These are phyloP conservation scores for Musca domestica DNA, from an alignment of 1,140 invertebrate species.

Conservation along the genomic window DNA sequence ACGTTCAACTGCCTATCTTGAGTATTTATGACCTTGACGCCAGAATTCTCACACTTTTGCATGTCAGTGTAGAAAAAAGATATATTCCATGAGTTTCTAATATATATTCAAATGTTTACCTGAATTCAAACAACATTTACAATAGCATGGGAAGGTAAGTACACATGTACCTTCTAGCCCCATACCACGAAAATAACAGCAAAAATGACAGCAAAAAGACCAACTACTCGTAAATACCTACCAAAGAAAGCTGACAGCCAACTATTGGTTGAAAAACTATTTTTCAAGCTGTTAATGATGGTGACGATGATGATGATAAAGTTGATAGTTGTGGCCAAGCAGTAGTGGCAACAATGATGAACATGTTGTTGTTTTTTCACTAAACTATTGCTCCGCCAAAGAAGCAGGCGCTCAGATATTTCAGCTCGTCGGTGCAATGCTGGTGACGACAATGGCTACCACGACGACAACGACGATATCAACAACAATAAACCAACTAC, in stretches of 20 bases:
- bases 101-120: no score
- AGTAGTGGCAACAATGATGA: neutral
- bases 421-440: constrained; percentile 2
- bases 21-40: no score
- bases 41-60: no score
- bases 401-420: constrained; percentile 25
- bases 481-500: neutral
- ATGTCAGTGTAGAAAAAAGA: no score
- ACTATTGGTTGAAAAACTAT: neutral
- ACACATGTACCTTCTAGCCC: no score
- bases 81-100: no score
- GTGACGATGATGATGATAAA: neutral
- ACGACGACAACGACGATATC: neutral
- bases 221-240: no score
- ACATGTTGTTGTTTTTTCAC: constrained; percentile 23
- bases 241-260: neutral
- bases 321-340: neutral
- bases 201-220: no score
- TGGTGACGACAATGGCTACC: neutral
- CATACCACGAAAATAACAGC: no score
- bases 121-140: no score
- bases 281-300: neutral
- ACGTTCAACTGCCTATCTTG: no score
- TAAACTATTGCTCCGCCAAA: constrained; percentile 23
- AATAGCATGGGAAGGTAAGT: no score